Base-by-base conservation (phyloP, 53 echinoderm and acorn worm species). In the Echinometra lucunter region DNA sequence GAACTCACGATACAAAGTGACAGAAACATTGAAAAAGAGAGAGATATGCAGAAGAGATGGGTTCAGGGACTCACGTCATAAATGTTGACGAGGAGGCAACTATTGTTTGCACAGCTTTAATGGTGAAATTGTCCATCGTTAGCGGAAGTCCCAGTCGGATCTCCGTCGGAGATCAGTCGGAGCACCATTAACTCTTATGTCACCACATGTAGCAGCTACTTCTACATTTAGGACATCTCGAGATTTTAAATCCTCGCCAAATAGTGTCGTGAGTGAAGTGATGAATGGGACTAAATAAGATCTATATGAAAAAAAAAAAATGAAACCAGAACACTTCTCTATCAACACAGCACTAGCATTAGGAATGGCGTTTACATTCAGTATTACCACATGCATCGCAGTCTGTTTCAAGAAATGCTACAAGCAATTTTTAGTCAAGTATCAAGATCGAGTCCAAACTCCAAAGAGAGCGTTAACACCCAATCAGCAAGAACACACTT, bases 371-470 rank as follows among this genome's bases (percentile, higher is more conserved):
- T 78, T 78, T 21, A 1, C 5, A 12, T 40, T 38, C 38, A 42
- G 78, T 23, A 42, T 40, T 13, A 7, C 0, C 42, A 42, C 23
- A 6, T 78, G 38, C 42, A 1, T 78, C 23, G 78, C 19, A 78
- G 6, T 78, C 19, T 40, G 37, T 42, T 40, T 75, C 3, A 75
- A 18, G 38, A 75, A 19, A 78, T 78, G 78, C 13, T 78, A 78
- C 38, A 78, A 78, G 40, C 37, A 15, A 18, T 19, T 42, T 40
- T 42, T 42, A 78, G 35, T 19, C 38, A 78, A 21, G 23, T 42
- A 78, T 42, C 78, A 78, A 78, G 38, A 78, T 42, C 78, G 78
- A 78, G 78, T 78, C 40, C 15, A n/a, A n/a, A n/a, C n/a, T n/a
- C n/a, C n/a, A 78, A 78, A 78, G 38, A 42, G 38, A 42, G 18